Percentiles rank a stretch among this genome's conserved stretches.
Conservation (phyloP, 2,888 invertebrate species). For the Zelleria hepariella region DNA sequence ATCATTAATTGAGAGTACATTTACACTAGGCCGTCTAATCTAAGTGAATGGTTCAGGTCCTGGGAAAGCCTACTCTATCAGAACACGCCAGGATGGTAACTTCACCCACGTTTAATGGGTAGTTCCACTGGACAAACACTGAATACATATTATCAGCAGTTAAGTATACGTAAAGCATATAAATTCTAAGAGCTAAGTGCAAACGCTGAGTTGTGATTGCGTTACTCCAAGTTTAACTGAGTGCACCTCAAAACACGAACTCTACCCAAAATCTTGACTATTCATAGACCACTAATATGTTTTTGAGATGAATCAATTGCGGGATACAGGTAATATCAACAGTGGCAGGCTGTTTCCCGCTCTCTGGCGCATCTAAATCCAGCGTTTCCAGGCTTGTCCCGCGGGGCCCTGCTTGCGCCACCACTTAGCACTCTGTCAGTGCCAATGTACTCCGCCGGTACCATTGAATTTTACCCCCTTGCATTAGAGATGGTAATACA, state of each 20-base stretch:
- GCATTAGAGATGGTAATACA: background rate
- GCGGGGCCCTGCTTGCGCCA: slow-evolving; percentile 50
- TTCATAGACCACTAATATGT: slow-evolving; percentile 25
- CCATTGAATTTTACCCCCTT: background rate
- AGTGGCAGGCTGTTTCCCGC: slow-evolving; percentile 44
- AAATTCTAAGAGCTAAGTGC: too few species aligned
- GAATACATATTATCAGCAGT: too few species aligned
- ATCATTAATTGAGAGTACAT: background rate
- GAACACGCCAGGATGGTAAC: too few species aligned
- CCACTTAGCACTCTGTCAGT: slow-evolving; percentile 59
- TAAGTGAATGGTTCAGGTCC: too few species aligned
- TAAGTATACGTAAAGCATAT: too few species aligned
- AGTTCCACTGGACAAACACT: too few species aligned
- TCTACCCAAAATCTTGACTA: too few species aligned
- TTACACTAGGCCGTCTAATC: too few species aligned
- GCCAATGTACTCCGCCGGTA: slow-evolving; percentile 14
- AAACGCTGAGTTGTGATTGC: too few species aligned
- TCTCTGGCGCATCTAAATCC: slow-evolving; percentile 60
- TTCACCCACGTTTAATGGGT: too few species aligned
- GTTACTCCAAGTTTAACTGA: too few species aligned
- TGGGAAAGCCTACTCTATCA: too few species aligned
- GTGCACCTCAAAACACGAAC: background rate
- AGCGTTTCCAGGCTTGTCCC: slow-evolving; percentile 45
- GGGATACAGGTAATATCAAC: slow-evolving; percentile 56
- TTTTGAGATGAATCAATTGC: slow-evolving; percentile 50